phyloP scores from a whole-genome alignment of 2,113 vertebrate genomes.

The Raja brachyura region DNA sequence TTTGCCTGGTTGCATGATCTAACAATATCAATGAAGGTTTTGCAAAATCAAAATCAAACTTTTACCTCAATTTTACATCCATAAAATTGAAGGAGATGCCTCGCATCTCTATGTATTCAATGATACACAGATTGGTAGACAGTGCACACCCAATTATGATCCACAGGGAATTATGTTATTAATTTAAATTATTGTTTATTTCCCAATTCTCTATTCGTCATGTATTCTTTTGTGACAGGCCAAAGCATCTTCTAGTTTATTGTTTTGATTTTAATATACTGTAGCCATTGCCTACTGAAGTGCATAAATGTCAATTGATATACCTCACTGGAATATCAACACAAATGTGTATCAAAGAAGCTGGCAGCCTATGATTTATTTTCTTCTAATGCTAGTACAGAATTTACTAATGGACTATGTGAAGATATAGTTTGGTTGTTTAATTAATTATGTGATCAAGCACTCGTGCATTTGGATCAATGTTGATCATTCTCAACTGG shows the following conservation, averaged over 20 bases:
- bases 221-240: too few relatives aligned
- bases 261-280: neutral
- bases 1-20: neutral
- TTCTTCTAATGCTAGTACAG: neutral
- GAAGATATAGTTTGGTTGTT: neutral
- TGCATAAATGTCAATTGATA: neutral
- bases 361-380: neutral
- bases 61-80: neutral
- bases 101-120: neutral
- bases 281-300: neutral
- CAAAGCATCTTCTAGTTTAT: neutral
- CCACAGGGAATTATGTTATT: neutral
- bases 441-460: neutral
- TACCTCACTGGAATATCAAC: neutral
- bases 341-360: neutral
- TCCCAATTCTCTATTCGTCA: too few relatives aligned
- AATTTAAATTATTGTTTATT: neutral
- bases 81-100: neutral
- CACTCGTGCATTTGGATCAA: neutral
- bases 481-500: neutral
- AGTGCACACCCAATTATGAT: neutral
- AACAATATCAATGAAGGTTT: neutral
- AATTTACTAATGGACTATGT: conserved; percentile 11
- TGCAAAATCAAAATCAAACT: neutral
- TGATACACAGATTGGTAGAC: neutral